Evolutionary conservation across 2,113 vertebrate genomes (phyloP).

Genomic region (Theristicus caerulescens): DNA sequence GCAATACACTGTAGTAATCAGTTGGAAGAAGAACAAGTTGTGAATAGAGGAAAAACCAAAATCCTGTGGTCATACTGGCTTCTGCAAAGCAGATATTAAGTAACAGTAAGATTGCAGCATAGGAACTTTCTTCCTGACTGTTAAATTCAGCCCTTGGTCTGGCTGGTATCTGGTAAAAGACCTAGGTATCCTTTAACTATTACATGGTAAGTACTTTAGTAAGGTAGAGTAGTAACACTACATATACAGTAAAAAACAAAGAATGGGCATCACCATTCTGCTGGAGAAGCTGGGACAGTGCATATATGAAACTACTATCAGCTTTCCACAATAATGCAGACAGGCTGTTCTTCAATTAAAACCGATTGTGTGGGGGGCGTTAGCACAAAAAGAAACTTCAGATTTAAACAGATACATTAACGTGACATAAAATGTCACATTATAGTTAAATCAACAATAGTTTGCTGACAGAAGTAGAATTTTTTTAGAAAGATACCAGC

Average conservation of each 20-base stretch:
- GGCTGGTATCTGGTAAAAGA: not conserved
- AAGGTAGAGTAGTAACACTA: not conserved
- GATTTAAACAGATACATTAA: not conserved
- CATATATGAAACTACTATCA: not conserved
- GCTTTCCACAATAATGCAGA: not conserved
- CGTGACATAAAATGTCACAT: not conserved
- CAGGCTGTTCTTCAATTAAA: not conserved
- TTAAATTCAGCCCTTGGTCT: not conserved
- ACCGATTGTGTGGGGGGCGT: fast-evolving
- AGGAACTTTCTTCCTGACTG: not conserved
- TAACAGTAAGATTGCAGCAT: not conserved
- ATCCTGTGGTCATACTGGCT: not conserved
- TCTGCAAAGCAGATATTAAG: not conserved
- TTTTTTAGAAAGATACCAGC: not conserved
- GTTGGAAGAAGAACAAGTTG: not conserved
- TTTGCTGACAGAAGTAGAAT: not conserved
- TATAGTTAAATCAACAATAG: not conserved
- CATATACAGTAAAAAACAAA: fast-evolving
- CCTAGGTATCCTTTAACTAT: fast-evolving
- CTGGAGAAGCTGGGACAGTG: not conserved
- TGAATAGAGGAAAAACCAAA: not conserved
- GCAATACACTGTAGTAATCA: not conserved
- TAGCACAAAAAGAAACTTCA: not conserved
- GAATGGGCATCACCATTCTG: not conserved
- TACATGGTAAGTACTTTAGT: fast-evolving